A percentile compares a stretch with the other conserved stretches of the same genome.
phyloP scores from a whole-genome alignment of 2,797 vertebrate species.

The Poecile montanus region DNA sequence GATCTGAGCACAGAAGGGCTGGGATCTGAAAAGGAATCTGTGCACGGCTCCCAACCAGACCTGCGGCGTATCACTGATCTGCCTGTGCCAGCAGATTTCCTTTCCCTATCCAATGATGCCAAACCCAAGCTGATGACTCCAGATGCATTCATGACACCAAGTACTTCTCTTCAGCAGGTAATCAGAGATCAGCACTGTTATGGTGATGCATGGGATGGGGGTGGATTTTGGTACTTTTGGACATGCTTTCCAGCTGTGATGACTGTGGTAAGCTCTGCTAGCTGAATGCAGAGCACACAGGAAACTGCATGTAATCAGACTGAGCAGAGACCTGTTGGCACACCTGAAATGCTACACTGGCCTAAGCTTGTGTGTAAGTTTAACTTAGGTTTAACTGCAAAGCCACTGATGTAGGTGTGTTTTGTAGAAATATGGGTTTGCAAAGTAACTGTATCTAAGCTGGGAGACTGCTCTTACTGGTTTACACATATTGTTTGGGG shows the following conservation, averaged over 20 bases:
- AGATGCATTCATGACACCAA: slow-evolving; percentile 97
- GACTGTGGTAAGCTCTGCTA: background rate
- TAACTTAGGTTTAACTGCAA: background rate
- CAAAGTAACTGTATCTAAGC: background rate
- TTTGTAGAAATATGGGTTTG: background rate
- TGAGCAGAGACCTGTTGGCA: background rate
- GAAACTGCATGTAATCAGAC: background rate
- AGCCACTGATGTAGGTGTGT: background rate
- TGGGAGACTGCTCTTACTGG: background rate
- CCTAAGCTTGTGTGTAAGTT: background rate
- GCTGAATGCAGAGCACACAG: background rate
- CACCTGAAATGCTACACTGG: background rate
- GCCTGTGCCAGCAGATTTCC: slow-evolving; percentile 88
- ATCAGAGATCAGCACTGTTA: background rate
- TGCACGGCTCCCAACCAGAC: slow-evolving; percentile 88
- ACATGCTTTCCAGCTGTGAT: background rate
- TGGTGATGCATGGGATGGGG: background rate
- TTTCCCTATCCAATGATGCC: slow-evolving; percentile 80
- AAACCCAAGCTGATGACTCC: slow-evolving; percentile 97
- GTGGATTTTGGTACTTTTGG: background rate
- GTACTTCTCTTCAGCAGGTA: slow-evolving; percentile 87
- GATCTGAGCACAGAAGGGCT: slow-evolving; percentile 81
- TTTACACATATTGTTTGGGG: background rate
- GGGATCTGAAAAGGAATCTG: slow-evolving; percentile 85
- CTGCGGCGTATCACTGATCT: slow-evolving; percentile 87